Evolutionary conservation across 2,113 vertebrate genomes (phyloP).

Genomic region (Ranitomeya variabilis): DNA sequence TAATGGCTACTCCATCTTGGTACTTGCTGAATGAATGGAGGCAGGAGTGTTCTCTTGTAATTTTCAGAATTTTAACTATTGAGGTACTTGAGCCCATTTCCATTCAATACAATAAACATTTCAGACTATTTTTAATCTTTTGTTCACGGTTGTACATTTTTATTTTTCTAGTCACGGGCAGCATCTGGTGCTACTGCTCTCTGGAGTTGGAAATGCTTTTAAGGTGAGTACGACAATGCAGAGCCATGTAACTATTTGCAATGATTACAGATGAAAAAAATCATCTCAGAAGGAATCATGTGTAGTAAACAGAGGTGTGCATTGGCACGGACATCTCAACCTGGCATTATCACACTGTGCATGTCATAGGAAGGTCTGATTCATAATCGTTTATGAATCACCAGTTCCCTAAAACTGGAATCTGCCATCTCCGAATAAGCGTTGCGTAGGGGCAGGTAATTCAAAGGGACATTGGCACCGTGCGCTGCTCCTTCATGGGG

Average conservation of each 20-base stretch:
- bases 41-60: neutral
- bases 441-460: constrained; percentile 38
- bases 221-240: constrained; percentile 55
- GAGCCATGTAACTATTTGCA: constrained; percentile 26
- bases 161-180: constrained; percentile 50
- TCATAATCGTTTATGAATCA: constrained; percentile 44
- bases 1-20: neutral
- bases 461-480: constrained; percentile 36
- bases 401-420: constrained; percentile 45
- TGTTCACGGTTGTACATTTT: constrained; percentile 9
- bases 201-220: constrained; percentile 47
- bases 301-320: constrained; percentile 26
- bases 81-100: neutral
- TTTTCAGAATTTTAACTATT: neutral
- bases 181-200: constrained; percentile 54
- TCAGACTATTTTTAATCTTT: constrained; percentile 6
- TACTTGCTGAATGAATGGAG: neutral
- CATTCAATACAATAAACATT: neutral
- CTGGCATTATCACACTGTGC: constrained; percentile 40
- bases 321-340: constrained; percentile 35
- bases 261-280: constrained; percentile 45
- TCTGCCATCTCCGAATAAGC: constrained; percentile 40
- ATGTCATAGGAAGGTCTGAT: constrained; percentile 44
- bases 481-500: constrained; percentile 35
- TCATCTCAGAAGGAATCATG: constrained; percentile 38